Conservation (phyloP, 2,888 invertebrate genomes). For the Linhomoeus sp. region DNA sequence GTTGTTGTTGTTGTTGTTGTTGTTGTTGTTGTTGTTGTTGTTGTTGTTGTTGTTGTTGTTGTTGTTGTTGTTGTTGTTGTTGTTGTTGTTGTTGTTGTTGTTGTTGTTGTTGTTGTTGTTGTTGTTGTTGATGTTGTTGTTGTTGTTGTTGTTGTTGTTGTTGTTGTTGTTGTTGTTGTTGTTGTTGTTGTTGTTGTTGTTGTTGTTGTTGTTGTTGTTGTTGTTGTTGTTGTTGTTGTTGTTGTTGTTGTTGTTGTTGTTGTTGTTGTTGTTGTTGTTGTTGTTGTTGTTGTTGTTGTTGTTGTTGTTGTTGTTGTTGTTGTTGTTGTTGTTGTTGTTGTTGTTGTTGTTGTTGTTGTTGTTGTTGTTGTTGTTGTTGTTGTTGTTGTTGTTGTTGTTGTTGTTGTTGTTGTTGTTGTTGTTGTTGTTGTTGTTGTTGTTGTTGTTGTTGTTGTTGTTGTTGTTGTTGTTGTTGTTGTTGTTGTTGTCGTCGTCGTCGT, state of each 20-base stretch:
- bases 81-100: conserved; percentile 35
- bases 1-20: neutral
- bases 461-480: conserved; percentile 1
- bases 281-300: conserved; percentile 35
- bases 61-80: neutral
- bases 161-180: neutral
- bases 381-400: neutral
- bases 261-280: neutral
- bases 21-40: neutral
- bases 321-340: conserved; percentile 35
- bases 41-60: neutral
- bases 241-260: neutral
- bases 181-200: neutral
- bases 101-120: conserved; percentile 1
- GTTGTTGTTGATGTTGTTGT: neutral
- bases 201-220: neutral
- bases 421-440: neutral
- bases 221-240: neutral
- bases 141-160: neutral
- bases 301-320: neutral
- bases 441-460: conserved; percentile 35
- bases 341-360: neutral
- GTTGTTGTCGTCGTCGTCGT: no score
- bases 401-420: conserved; percentile 35
- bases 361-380: conserved; percentile 35